These are phyloP conservation scores for Anoplolepis gracilipes DNA, from an alignment of 1,140 invertebrate species.

Conservation along the genomic window DNA sequence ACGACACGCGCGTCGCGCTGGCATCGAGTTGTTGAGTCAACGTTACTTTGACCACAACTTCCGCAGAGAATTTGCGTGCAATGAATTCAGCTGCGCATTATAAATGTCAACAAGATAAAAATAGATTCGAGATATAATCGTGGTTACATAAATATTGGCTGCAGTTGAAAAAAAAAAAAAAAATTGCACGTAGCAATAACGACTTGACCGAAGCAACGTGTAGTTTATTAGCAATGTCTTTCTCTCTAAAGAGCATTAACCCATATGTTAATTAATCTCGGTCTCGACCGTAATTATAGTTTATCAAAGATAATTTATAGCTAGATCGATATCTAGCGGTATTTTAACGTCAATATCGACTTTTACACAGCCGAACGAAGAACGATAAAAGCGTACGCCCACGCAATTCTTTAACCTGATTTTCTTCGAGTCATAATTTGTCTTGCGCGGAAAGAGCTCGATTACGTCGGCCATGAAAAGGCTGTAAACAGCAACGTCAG, in stretches of 20 bases:
- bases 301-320: slow-evolving; percentile 43
- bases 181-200: background rate
- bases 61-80: slow-evolving; percentile 18
- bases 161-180: background rate
- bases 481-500: slow-evolving; percentile 15
- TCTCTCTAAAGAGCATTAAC: background rate
- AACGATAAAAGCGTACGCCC: slow-evolving; percentile 12
- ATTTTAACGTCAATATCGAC: slow-evolving; percentile 6
- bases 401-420: slow-evolving; percentile 41
- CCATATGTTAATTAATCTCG: slow-evolving; percentile 40
- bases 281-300: slow-evolving; percentile 22
- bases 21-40: background rate
- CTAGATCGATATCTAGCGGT: slow-evolving; percentile 20
- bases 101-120: slow-evolving; percentile 28
- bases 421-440: slow-evolving; percentile 38
- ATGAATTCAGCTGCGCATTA: slow-evolving; percentile 17
- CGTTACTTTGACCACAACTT: slow-evolving; percentile 17
- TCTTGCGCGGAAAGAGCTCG: slow-evolving; percentile 43
- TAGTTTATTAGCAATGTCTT: slow-evolving; percentile 6
- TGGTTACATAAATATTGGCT: slow-evolving; percentile 10
- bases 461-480: slow-evolving; percentile 49
- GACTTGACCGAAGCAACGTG: background rate
- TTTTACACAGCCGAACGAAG: slow-evolving; percentile 7
- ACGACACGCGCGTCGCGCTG: background rate
- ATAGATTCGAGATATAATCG: slow-evolving; percentile 24